phyloP scores from a whole-genome alignment of 2,113 vertebrate species.

The Empidonax traillii region DNA sequence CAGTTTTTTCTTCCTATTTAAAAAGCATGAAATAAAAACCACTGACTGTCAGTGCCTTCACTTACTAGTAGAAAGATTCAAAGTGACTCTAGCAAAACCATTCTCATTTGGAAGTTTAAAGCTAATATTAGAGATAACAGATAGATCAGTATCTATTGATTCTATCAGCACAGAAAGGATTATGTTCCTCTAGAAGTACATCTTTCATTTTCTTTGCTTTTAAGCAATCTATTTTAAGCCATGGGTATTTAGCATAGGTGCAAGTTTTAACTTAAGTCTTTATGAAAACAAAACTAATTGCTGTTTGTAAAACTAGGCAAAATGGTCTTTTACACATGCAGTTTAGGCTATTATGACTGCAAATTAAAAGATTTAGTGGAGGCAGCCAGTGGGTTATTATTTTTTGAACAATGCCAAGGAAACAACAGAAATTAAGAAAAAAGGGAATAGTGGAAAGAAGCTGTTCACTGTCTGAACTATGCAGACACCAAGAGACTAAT shows the following conservation, averaged over 20 bases:
- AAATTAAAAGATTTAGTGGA: neutral
- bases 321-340: neutral
- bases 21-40: neutral
- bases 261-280: neutral
- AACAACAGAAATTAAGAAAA: constrained; percentile 3
- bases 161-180: neutral
- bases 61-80: neutral
- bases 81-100: neutral
- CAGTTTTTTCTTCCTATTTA: neutral
- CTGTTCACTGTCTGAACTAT: neutral
- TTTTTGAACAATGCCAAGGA: neutral
- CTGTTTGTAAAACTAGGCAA: neutral
- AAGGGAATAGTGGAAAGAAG: neutral
- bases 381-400: neutral
- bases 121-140: neutral
- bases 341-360: neutral
- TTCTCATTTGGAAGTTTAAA: neutral
- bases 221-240: neutral
- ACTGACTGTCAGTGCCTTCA: neutral
- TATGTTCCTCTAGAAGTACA: neutral
- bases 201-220: neutral
- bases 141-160: neutral
- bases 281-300: neutral
- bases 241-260: neutral
- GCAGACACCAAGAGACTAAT: neutral